These are phyloP conservation scores for Odontomachus brunneus DNA, from an alignment of 1,140 invertebrate species.

Conservation along the genomic window DNA sequence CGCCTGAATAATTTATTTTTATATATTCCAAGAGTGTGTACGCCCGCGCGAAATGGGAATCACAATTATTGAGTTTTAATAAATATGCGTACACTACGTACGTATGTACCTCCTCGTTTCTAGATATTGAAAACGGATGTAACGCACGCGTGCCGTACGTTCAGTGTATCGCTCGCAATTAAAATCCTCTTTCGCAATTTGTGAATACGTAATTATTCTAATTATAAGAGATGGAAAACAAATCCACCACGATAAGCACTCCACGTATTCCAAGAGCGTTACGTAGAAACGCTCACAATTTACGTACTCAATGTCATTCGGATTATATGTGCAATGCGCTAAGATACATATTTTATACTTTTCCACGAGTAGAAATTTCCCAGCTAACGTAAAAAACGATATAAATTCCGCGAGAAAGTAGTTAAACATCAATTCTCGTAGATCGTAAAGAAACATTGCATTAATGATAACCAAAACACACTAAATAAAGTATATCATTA, in stretches of 20 bases:
- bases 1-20: slow-evolving; percentile 20
- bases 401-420: no score
- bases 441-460: no score
- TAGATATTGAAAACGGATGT: slow-evolving; percentile 20
- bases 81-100: not conserved
- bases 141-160: not conserved
- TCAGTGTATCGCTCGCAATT: slow-evolving; percentile 30
- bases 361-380: not conserved
- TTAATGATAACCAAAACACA: no score
- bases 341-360: not conserved
- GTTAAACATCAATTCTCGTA: no score
- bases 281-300: not conserved
- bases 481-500: no score
- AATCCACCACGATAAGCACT: slow-evolving; percentile 13
- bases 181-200: slow-evolving; percentile 44
- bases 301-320: not conserved
- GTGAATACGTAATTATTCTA: slow-evolving; percentile 44
- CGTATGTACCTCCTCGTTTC: slow-evolving; percentile 1
- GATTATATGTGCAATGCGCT: no score
- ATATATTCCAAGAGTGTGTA: not conserved
- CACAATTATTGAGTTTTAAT: slow-evolving; percentile 30
- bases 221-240: slow-evolving; percentile 45
- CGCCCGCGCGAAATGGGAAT: slow-evolving; percentile 3
- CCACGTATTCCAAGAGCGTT: not conserved
- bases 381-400: no score